These are phyloP conservation scores for Antennarius striatus DNA, from an alignment of 2,113 vertebrate species.

Conservation along the genomic window DNA sequence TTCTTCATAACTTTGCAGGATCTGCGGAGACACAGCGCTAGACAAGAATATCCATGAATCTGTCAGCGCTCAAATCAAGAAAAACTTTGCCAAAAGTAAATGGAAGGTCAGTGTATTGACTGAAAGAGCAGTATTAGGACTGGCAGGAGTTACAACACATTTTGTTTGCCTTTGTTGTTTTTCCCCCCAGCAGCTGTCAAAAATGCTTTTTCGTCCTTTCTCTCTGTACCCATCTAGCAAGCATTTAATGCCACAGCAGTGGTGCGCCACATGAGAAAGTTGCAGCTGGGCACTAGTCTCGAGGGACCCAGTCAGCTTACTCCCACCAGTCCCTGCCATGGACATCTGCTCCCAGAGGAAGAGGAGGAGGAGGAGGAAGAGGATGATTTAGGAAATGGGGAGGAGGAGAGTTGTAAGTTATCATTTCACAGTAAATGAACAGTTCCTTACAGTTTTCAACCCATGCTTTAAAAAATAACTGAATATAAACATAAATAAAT, in stretches of 20 bases:
- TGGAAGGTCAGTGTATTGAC: slow-evolving; percentile 90
- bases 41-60: slow-evolving; percentile 99
- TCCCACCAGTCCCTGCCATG: slow-evolving; percentile 81
- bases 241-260: slow-evolving; percentile 98
- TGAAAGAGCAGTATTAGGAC: slow-evolving; percentile 21
- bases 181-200: slow-evolving; percentile 13
- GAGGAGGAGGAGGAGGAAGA: slow-evolving; percentile 74
- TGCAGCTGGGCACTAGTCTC: slow-evolving; percentile 93
- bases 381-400: slow-evolving; percentile 72
- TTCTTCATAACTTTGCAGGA: slow-evolving; percentile 78
- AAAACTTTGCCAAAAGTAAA: slow-evolving; percentile 99
- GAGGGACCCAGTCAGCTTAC: slow-evolving; percentile 86
- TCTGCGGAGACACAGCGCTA: slow-evolving; percentile 94
- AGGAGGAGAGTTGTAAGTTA: slow-evolving; percentile 77
- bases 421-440: not conserved
- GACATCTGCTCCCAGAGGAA: slow-evolving; percentile 78
- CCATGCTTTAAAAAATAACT: too few relatives aligned
- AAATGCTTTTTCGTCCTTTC: not conserved
- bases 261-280: slow-evolving; percentile 93
- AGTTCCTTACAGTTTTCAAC: too few relatives aligned
- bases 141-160: slow-evolving; percentile 15
- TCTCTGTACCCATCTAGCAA: slow-evolving; percentile 81
- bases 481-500: too few relatives aligned
- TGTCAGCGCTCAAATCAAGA: slow-evolving; percentile 96
- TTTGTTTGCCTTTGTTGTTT: slow-evolving; percentile 20